A percentile compares a stretch with the other conserved stretches of the same genome.
phyloP scores from a whole-genome alignment of 2,888 invertebrate species.

The Agrypnus murinus region DNA sequence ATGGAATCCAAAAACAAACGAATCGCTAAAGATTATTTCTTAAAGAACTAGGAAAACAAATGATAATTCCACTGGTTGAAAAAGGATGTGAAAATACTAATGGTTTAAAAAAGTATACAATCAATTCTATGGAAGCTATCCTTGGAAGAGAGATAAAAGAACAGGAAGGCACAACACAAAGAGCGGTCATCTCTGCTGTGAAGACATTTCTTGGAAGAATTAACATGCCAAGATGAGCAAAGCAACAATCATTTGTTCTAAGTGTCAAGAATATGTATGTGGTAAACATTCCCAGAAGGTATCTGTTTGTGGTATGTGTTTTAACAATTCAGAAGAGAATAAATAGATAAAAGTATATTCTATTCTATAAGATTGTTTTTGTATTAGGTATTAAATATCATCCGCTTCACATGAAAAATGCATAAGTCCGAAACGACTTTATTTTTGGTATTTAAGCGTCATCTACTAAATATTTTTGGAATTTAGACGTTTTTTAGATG shows the following conservation, averaged over 20 bases:
- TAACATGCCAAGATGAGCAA: not conserved
- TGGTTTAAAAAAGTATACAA: too few species aligned
- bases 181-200: too few species aligned
- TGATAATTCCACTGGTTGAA: not conserved
- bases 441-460: too few species aligned
- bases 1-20: not conserved
- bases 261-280: conserved; percentile 8
- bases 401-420: too few species aligned
- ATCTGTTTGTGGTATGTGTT: conserved; percentile 10
- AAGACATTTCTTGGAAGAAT: not conserved
- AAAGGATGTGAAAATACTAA: not conserved
- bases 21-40: conserved; percentile 1
- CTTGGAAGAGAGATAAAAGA: too few species aligned
- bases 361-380: not conserved
- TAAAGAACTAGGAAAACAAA: conserved; percentile 2
- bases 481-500: too few species aligned
- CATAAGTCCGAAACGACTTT: too few species aligned
- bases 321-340: conserved; percentile 6
- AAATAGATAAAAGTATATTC: not conserved
- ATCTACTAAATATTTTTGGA: too few species aligned
- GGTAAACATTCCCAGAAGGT: conserved; percentile 11
- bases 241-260: too few species aligned
- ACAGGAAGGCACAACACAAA: too few species aligned
- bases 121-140: too few species aligned
- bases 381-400: not conserved